Conservation (phyloP, 2,113 vertebrate genomes). For the Psilopsiagon aymara region DNA sequence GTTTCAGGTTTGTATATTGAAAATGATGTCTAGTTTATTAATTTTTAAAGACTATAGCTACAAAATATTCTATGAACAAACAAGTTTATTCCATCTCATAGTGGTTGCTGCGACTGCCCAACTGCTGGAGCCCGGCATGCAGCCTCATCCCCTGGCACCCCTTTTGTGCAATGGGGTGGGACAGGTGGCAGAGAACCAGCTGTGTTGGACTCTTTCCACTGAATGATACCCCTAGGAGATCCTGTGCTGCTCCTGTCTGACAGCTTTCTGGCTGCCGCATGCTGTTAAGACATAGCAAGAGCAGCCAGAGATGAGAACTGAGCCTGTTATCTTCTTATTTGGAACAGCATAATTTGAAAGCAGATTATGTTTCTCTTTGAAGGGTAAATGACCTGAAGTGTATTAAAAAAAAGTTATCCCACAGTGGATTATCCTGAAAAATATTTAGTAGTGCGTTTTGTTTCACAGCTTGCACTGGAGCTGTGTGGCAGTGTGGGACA, state of each 20-base stretch:
- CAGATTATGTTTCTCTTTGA: conserved; percentile 63
- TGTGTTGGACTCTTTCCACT: background rate
- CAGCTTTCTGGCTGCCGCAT: conserved; percentile 17
- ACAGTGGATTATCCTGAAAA: conserved; percentile 29
- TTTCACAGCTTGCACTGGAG: background rate
- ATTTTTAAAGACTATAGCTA: conserved; percentile 23
- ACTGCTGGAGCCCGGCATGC: accelerated
- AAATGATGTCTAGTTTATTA: conserved; percentile 31
- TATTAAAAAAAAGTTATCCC: conserved; percentile 40
- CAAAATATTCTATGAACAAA: conserved; percentile 19
- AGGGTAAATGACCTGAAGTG: conserved; percentile 53
- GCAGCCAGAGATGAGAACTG: conserved; percentile 32
- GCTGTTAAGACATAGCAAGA: conserved; percentile 41
- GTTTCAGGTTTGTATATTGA: conserved; percentile 19
- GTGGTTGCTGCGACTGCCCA: background rate
- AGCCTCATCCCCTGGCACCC: background rate
- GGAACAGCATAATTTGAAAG: conserved; percentile 48
- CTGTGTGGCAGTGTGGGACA: background rate
- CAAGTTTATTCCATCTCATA: background rate
- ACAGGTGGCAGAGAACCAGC: conserved; percentile 1
- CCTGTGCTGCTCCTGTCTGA: background rate
- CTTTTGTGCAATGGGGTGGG: background rate
- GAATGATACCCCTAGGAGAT: background rate
- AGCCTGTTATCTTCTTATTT: conserved; percentile 50
- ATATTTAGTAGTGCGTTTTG: background rate